A percentile compares a stretch with the other conserved stretches of the same genome.
Conservation (phyloP, 2,888 invertebrate genomes). For the Ochlodes sylvanus region DNA sequence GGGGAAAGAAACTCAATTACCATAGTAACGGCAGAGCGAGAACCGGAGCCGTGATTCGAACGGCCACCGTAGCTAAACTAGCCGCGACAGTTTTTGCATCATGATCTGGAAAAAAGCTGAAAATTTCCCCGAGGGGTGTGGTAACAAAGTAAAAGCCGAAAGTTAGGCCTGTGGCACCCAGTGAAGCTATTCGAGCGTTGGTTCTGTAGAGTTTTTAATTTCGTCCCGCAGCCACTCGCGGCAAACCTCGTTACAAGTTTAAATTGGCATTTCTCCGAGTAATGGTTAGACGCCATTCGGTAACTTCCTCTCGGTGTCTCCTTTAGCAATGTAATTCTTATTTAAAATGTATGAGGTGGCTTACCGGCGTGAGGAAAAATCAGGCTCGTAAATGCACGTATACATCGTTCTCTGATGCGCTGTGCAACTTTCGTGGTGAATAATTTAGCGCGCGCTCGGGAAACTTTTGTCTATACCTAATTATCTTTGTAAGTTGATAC, state of each 20-base stretch:
- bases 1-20: conserved; percentile 35
- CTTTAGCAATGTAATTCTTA: conserved; percentile 72
- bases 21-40: conserved; percentile 26
- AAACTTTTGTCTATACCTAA: conserved; percentile 11
- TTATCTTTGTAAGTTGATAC: conserved; percentile 9
- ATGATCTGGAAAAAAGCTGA: conserved; percentile 62
- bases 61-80: conserved; percentile 33
- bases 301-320: conserved; percentile 70
- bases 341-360: conserved; percentile 75
- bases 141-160: conserved; percentile 75
- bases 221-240: conserved; percentile 79
- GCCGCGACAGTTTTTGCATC: conserved; percentile 52
- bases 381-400: conserved; percentile 13
- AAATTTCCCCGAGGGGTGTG: conserved; percentile 64
- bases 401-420: conserved; percentile 17
- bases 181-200: conserved; percentile 67
- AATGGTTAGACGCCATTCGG: conserved; percentile 76
- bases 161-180: conserved; percentile 77
- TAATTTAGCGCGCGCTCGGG: conserved; percentile 10
- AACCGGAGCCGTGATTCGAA: conserved; percentile 32
- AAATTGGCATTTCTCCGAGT: conserved; percentile 83
- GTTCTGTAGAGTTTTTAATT: conserved; percentile 79
- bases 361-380: conserved; percentile 28
- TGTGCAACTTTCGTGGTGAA: conserved; percentile 18
- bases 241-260: conserved; percentile 84